Base-by-base conservation (phyloP, 2,113 vertebrate genomes). In the Epinephelus fuscoguttatus region DNA sequence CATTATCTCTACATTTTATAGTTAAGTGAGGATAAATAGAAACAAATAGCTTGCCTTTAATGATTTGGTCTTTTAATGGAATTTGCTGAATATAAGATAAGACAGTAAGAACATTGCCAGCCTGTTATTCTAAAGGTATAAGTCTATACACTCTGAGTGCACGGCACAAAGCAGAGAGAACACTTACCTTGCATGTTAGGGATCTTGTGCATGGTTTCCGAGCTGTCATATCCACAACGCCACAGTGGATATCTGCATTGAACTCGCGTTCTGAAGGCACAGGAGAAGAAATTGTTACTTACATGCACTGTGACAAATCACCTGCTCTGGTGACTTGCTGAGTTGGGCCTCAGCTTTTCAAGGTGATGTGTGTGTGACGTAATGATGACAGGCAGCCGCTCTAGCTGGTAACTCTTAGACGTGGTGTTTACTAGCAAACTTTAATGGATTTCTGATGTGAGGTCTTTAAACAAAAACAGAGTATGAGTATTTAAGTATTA, bases 151-250 rank as follows among this genome's bases (percentile, higher is more conserved):
- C 9, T 12, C 40, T 1, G 8, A 5, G 11, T 2, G 42, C 27
- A 61, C 10, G 4, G 4, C 17, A 57, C n/a, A n/a, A 60, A 68
- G 12, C 10, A 62, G 42, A 63, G 14, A 60, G 53, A 33, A 59
- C 30, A 25, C 94, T 75, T 95, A 99, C 98, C 98, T 99, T 99
- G 97, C 98, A 99, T 91, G 98, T 99, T 94, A 99, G 95, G 94
- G 98, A 99, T 95, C 98, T 97, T 93, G 98, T 99, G 95, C 98
- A 99, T 95, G 97, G 96, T 95, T 99, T 99, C 94, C 97, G 97
- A 90, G 97, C 96, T 84, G 97, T 97, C 74, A 98, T 91, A 95
- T 99, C 98, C 91, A 99, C 87, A 90, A 99, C 98, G 77, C 98
- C 98, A 96, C 98, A 99, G 94, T 99, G 98, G 93, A 97, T 95